Evolutionary conservation across 2,797 vertebrate genomes (phyloP).

Genomic region (Amblyraja radiata): DNA sequence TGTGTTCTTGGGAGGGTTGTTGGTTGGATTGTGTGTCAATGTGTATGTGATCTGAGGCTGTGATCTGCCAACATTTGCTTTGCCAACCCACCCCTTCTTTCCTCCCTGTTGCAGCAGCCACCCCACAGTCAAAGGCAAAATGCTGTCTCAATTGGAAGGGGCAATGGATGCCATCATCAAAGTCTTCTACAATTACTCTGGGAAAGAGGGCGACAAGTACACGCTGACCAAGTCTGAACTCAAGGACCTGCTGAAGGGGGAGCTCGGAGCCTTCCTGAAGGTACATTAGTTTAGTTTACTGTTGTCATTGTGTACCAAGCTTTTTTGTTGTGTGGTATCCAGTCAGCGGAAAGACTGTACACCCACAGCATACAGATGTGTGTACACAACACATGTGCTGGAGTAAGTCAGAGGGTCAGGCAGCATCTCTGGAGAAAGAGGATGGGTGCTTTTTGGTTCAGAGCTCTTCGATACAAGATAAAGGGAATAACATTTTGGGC

Average conservation of each 20-base stretch:
- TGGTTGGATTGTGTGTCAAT: neutral
- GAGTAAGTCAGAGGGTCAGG: too few relatives aligned
- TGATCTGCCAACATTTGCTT: neutral
- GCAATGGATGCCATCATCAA: constrained; percentile 66
- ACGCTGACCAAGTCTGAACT: constrained; percentile 77
- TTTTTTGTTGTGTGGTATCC: too few relatives aligned
- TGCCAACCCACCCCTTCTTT: neutral
- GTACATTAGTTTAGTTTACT: neutral
- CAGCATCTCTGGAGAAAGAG: too few relatives aligned
- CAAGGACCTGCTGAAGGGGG: constrained; percentile 58
- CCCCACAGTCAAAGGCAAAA: neutral
- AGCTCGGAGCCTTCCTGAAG: neutral
- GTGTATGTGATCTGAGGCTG: too few relatives aligned
- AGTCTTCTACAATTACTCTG: constrained; percentile 70
- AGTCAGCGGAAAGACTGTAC: too few relatives aligned
- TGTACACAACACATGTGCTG: too few relatives aligned
- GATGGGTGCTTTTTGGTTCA: too few relatives aligned
- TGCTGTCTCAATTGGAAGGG: constrained; percentile 73
- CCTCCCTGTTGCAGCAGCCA: neutral
- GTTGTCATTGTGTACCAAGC: too few relatives aligned
- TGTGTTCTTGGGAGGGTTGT: neutral
- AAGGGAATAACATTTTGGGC: too few relatives aligned
- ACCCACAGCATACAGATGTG: too few relatives aligned
- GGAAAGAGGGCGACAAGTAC: constrained; percentile 72
- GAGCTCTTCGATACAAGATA: too few relatives aligned